Conservation (phyloP, 2,113 vertebrate genomes). For the Aptenodytes forsteri region DNA sequence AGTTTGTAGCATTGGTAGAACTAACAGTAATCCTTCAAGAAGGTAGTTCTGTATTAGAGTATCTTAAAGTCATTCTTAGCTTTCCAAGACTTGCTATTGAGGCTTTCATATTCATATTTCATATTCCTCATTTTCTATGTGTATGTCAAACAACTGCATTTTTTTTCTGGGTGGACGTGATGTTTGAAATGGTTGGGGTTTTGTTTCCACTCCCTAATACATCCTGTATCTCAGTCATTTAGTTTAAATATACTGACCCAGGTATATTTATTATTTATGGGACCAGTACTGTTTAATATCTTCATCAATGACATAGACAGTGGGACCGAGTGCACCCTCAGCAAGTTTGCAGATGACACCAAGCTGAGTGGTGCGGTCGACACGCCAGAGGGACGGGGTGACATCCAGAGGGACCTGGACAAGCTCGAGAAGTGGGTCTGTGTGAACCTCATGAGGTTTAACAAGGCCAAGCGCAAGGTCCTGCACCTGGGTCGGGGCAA, state of each 20-base stretch:
- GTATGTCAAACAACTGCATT: neutral
- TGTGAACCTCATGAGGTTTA: too few relatives aligned
- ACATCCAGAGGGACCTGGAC: too few relatives aligned
- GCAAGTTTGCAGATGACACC: too few relatives aligned
- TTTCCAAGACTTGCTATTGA: neutral
- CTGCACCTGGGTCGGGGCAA: too few relatives aligned
- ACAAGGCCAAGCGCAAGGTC: too few relatives aligned
- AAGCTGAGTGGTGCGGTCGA: too few relatives aligned
- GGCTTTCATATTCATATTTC: neutral
- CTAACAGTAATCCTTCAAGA: neutral
- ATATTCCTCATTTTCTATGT: neutral
- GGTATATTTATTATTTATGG: too few relatives aligned
- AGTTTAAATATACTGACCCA: neutral
- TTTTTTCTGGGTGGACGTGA: neutral
- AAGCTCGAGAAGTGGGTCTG: too few relatives aligned
- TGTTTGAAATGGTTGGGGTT: neutral
- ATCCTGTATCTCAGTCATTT: neutral
- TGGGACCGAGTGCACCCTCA: too few relatives aligned
- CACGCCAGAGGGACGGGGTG: too few relatives aligned
- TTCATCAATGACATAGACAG: too few relatives aligned
- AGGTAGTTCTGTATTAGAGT: neutral
- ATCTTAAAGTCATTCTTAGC: neutral
- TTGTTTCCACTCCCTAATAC: neutral
- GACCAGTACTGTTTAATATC: too few relatives aligned
- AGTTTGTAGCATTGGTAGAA: neutral